Percentiles rank a stretch among this genome's conserved stretches.
phyloP scores from a whole-genome alignment of 2,113 vertebrate species.

The Scartelaos histophorus region DNA sequence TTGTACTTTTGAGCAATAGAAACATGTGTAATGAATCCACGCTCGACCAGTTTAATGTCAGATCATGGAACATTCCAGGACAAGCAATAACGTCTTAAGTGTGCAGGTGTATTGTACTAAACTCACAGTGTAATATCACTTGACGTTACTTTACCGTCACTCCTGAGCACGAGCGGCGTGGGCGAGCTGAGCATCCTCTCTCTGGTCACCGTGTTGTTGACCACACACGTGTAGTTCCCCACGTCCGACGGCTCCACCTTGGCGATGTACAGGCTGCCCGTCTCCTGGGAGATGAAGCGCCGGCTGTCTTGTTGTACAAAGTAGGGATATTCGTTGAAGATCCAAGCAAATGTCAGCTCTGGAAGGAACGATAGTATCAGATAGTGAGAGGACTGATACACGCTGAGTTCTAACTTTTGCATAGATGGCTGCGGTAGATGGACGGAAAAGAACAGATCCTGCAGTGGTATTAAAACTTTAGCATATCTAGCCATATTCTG shows the following conservation, averaged over 20 bases:
- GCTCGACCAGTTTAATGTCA: no score
- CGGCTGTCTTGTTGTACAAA: constrained; percentile 91
- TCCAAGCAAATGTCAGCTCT: constrained; percentile 90
- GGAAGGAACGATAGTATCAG: constrained; percentile 1
- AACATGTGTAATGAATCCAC: no score
- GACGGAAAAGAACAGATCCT: constrained; percentile 19
- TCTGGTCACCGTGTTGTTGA: constrained; percentile 81
- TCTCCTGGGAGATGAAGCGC: constrained; percentile 92
- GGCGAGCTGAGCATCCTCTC: constrained; percentile 85
- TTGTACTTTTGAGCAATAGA: no score
- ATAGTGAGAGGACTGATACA: constrained; percentile 3
- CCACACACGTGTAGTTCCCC: constrained; percentile 93
- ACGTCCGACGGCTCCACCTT: constrained; percentile 92
- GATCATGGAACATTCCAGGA: no score
- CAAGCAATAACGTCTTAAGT: not conserved
- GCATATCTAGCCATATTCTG: constrained; percentile 18
- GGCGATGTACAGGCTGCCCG: constrained; percentile 91
- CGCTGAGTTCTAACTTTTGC: constrained; percentile 3
- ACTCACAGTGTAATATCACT: no score
- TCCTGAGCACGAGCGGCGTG: constrained; percentile 88
- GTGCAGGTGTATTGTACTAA: not conserved
- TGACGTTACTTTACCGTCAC: constrained; percentile 83
- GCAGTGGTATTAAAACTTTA: constrained; percentile 26
- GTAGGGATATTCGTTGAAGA: constrained; percentile 91
- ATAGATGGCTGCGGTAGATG: constrained; percentile 1